Evolutionary conservation across 2,113 vertebrate genomes (phyloP).

Genomic region (Stictonetta naevosa): DNA sequence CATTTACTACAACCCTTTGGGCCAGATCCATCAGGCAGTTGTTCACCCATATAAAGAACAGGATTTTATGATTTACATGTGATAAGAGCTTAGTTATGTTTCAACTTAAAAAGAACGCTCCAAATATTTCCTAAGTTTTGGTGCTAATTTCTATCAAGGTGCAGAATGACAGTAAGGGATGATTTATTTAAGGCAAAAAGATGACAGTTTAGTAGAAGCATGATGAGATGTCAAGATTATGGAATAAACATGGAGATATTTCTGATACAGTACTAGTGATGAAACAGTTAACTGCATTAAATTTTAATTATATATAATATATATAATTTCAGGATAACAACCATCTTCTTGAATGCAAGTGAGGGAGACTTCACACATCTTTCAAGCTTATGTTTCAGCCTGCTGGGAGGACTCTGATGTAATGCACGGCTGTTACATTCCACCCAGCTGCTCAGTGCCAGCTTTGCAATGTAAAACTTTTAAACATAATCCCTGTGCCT

Average conservation of each 20-base stretch:
- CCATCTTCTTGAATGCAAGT: not conserved
- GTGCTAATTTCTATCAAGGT: not conserved
- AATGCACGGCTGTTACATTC: not conserved
- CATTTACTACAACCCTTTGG: not conserved
- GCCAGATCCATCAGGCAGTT: too few species aligned
- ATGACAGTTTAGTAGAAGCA: not conserved
- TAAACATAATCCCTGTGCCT: not conserved
- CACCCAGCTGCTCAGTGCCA: not conserved
- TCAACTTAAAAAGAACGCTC: not conserved
- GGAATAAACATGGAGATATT: not conserved
- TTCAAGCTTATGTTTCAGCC: not conserved
- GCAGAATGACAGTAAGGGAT: not conserved
- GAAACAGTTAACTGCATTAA: not conserved
- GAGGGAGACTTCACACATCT: not conserved
- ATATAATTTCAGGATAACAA: not conserved
- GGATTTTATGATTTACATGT: not conserved
- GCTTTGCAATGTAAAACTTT: not conserved
- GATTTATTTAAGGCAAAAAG: not conserved
- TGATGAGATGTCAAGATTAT: not conserved
- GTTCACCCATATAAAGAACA: not conserved
- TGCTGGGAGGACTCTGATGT: not conserved
- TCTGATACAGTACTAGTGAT: not conserved
- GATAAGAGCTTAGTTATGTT: not conserved
- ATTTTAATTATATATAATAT: not conserved
- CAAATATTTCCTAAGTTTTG: not conserved